A percentile compares a stretch with the other conserved stretches of the same genome.
Conservation (phyloP, 2,888 invertebrate species). For the Coleophora deauratella region DNA sequence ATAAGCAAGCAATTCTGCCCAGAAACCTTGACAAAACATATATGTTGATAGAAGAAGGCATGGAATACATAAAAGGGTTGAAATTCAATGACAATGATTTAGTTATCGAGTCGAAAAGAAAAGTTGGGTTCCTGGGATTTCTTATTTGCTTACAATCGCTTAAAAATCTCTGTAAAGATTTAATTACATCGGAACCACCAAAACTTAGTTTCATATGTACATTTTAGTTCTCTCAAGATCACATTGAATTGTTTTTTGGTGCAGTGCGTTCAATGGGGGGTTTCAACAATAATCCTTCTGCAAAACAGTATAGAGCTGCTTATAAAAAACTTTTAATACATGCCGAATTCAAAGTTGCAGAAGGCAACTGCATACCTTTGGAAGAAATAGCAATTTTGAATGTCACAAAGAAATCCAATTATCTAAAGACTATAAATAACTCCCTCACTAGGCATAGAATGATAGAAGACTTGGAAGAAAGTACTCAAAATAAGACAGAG, state of each 20-base stretch:
- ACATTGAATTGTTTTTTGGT: neutral
- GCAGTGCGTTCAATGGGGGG: neutral
- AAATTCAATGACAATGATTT: neutral
- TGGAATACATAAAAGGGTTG: neutral
- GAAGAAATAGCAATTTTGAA: too few relatives aligned
- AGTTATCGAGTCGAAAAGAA: too few relatives aligned
- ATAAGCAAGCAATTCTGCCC: neutral
- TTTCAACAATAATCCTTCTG: neutral
- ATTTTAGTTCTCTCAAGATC: slow-evolving; percentile 1
- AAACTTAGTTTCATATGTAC: neutral
- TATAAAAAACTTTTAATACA: too few relatives aligned
- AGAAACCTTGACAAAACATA: neutral
- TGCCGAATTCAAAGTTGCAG: slow-evolving; percentile 1
- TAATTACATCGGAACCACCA: neutral
- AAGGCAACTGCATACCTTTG: slow-evolving; percentile 6
- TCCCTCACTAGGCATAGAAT: too few relatives aligned
- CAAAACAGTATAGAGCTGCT: too few relatives aligned
- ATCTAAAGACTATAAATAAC: too few relatives aligned
- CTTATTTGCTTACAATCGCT: neutral
- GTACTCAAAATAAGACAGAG: too few relatives aligned
- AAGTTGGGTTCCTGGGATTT: too few relatives aligned
- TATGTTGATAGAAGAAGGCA: neutral
- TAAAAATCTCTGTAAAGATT: neutral
- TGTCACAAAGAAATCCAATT: too few relatives aligned
- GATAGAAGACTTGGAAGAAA: too few relatives aligned